Evolutionary conservation across 2,113 vertebrate species (phyloP), one percentile per base, ranked within the genome.

Genomic region (Notarius lentiginosus): DNA sequence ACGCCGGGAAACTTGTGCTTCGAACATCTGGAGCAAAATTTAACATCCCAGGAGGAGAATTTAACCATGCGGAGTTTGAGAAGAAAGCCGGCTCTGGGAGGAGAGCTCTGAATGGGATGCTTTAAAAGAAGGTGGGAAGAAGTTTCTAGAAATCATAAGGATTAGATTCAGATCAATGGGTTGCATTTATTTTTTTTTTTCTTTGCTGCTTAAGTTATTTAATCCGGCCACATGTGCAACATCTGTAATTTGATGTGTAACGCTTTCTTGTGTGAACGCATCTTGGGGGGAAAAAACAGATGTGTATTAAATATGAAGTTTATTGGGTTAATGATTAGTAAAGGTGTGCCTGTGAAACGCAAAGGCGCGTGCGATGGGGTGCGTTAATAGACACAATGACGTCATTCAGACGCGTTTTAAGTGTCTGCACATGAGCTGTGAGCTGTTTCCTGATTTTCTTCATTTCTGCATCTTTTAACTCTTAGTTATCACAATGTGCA

Each of bases 161-260:
- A 1, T 61, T 11, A 30, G 17, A 34, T 56, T 30, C 24, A n/a
- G 47, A 75, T 24, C 11, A 18, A 47, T 47, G 34, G 47, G 11
- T 7, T 22, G 2, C 4, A 1, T 12, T 53, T 24, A 17, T 51
- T 49, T 41, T 1, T 30, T 30, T 30, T 41, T 41, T 41, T 41
- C 22, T 79, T n/a, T 55, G 7, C 18, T 51, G 11, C 15, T 58
- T 18, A 30, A 14, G 5, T 30, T 56, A 1, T 55, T 60, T 22
- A 60, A 80, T 41, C 17, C 17, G 14, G 11, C 53, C 79, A 81
- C 30, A 81, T 81, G 79, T 81, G 79, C 56, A 81, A 81, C 79
- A 81, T 81, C 79, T 56, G 55, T 41, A 4, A 41, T 4, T 41
- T 41, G 41, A 41, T 60, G 77, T 18, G 14, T n/a, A 15, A 55